phyloP scores from a whole-genome alignment of 2,113 vertebrate species.

The Erythrolamprus reginae region DNA sequence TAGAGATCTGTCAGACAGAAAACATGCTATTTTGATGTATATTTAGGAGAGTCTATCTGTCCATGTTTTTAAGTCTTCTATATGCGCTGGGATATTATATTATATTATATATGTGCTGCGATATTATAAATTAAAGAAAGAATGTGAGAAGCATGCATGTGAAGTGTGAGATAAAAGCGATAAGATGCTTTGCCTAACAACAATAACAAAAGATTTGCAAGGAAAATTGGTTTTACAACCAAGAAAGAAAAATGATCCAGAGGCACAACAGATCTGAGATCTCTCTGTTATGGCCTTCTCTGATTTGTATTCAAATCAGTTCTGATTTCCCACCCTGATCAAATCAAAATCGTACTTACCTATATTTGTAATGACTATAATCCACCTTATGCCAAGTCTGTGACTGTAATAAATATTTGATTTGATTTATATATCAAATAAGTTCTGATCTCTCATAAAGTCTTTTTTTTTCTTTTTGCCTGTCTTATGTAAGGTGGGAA shows the following conservation, averaged over 20 bases:
- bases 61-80: not conserved
- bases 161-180: not conserved
- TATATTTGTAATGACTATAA: not conserved
- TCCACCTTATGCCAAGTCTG: not conserved
- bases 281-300: not conserved
- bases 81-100: not conserved
- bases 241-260: not conserved
- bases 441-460: not conserved
- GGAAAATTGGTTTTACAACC: not conserved
- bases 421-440: not conserved
- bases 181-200: not conserved
- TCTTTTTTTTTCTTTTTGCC: not conserved
- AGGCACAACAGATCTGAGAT: not conserved
- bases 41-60: not conserved
- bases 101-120: not conserved
- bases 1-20: not conserved
- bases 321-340: not conserved
- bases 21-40: not conserved
- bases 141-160: not conserved
- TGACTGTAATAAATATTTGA: not conserved
- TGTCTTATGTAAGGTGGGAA: not conserved
- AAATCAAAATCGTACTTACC: not conserved
- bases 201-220: not conserved
- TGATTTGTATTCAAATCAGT: not conserved
- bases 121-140: not conserved